Base-by-base conservation (phyloP, 2,113 vertebrate genomes). In the Sinocyclocheilus rhinocerous region DNA sequence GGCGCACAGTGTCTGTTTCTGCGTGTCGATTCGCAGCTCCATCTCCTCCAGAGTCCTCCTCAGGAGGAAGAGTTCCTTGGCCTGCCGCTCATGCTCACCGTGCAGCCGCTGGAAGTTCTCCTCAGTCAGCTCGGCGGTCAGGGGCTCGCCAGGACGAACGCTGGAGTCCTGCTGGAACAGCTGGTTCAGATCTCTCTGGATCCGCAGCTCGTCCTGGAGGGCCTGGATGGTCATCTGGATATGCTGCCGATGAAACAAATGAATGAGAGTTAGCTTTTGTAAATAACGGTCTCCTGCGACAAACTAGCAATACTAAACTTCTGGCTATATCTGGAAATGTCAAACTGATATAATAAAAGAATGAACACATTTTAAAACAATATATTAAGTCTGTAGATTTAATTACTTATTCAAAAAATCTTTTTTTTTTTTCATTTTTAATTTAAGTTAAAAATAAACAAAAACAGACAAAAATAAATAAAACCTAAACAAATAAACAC, bases 221-320 rank as follows among this genome's bases (percentile, higher is more conserved):
- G 98, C 98, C 94, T 99, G 98, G 91, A 99, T 97, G 61, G 96
- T 98, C 96, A 98, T 96, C 89, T 99, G 98, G 92, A 98, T 94
- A 86, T 99, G 98, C 98, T 99, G 93, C 1, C 88, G 86, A 55
- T 11, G 0, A 90, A 9, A 89, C 76, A 90, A 81, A 86, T 4
- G 10, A 7, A 26, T 22, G 16, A 20, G n/a, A 11, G 42, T 76
- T 55, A 16, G 16, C 0, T 12, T 36, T 8, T 48, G 26, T 70
- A 42, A 72, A 50, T 33, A 22, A 67, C 2, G 13, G 22, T 69
- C 3, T 1, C 22, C 29, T 69, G 24, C 39, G 29, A 55, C 6
- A 18, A n/a, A 48, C 22, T 24, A 24, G 72, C 42, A 8, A 24
- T 15, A 15, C 72, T 75, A 48, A n/a, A 15, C 48, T 48, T 16